Conservation (phyloP, 2,888 invertebrate genomes). For the Phorcus lineatus region DNA sequence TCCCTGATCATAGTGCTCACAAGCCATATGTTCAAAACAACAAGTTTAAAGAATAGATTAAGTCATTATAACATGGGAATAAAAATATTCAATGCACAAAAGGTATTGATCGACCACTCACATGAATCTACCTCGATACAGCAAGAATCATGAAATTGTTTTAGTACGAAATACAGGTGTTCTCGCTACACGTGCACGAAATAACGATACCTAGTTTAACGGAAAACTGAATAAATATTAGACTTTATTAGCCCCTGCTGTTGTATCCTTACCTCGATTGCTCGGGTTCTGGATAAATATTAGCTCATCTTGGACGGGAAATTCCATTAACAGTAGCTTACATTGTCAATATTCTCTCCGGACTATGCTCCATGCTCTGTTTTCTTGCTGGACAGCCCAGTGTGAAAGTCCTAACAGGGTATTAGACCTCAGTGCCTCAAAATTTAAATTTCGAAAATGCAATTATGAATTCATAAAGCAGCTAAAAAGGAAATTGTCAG, state of each 20-base stretch:
- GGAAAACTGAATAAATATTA: neutral
- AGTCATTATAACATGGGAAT: too few species aligned
- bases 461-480: neutral
- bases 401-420: neutral
- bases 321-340: constrained; percentile 21
- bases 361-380: neutral
- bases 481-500: constrained; percentile 1
- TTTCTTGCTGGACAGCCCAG: neutral
- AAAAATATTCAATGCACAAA: too few species aligned
- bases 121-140: too few species aligned
- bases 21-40: too few species aligned
- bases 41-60: too few species aligned
- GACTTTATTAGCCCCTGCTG: constrained; percentile 15
- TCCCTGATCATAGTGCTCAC: too few species aligned
- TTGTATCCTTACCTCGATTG: constrained; percentile 23
- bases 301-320: constrained; percentile 16
- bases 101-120: too few species aligned
- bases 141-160: too few species aligned
- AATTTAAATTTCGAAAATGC: constrained; percentile 12
- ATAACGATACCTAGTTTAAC: constrained; percentile 13
- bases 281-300: constrained; percentile 19
- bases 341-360: constrained; percentile 15
- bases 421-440: neutral
- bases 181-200: neutral
- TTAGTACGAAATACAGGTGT: neutral